Percentiles rank a stretch among this genome's conserved stretches.
Evolutionary conservation across 2,888 invertebrate species (phyloP).

Genomic region (Chorisops tibialis): DNA sequence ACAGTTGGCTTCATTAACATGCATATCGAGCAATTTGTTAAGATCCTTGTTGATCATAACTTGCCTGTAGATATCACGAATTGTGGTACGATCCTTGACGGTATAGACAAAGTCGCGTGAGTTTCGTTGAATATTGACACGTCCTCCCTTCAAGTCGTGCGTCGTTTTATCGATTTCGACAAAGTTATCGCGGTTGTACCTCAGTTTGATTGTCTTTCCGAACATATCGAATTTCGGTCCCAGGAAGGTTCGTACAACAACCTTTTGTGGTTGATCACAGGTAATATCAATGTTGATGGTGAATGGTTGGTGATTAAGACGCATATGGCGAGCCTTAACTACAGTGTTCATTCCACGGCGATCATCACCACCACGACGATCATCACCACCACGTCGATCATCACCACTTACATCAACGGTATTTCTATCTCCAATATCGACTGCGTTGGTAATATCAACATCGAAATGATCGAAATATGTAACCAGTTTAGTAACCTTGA

Average conservation of each 20-base stretch:
- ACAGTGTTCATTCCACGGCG: not conserved
- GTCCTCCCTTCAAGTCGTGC: conserved; percentile 41
- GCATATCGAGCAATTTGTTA: conserved; percentile 52
- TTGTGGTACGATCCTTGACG: conserved; percentile 58
- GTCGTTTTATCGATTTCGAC: conserved; percentile 61
- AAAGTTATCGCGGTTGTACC: conserved; percentile 58
- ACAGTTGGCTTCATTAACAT: conserved; percentile 54
- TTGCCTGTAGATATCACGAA: conserved; percentile 52
- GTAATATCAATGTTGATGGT: conserved; percentile 59
- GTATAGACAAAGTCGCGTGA: conserved; percentile 49
- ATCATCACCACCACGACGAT: not conserved
- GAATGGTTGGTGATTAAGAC: conserved; percentile 70
- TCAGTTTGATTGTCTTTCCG: conserved; percentile 53
- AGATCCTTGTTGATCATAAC: conserved; percentile 53
- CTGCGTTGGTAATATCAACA: conserved; percentile 58
- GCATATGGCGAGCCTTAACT: conserved; percentile 60
- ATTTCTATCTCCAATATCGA: not conserved
- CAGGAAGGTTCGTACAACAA: conserved; percentile 63
- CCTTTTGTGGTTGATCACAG: conserved; percentile 59
- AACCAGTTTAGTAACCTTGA: conserved; percentile 62
- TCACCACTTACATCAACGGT: not conserved
- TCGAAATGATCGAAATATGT: conserved; percentile 68
- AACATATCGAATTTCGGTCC: conserved; percentile 65
- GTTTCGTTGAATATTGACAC: conserved; percentile 39
- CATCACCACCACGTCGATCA: not conserved